Percentiles rank a stretch among this genome's conserved stretches.
phyloP scores from a whole-genome alignment of 1,140 invertebrate genomes.

The Phortica variegata region DNA sequence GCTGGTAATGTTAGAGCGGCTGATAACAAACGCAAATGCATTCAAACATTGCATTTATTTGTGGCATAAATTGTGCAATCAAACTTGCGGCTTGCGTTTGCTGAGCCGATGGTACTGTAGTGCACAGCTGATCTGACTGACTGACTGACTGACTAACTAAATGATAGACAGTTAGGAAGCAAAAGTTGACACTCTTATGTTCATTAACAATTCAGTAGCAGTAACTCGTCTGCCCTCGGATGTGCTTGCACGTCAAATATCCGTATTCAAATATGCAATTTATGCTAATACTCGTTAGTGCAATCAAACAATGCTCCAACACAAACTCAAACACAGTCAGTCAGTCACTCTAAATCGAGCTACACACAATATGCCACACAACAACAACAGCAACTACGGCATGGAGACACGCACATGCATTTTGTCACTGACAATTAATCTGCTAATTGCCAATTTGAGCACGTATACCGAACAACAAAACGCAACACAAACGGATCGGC shows the following conservation, averaged over 20 bases:
- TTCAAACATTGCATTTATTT: conserved; percentile 9
- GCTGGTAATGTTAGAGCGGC: conserved; percentile 13
- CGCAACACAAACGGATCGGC: conserved; percentile 23
- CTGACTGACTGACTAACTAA: not conserved
- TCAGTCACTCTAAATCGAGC: conserved; percentile 1
- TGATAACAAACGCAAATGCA: conserved; percentile 14
- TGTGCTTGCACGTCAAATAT: not conserved
- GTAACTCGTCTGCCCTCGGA: not conserved
- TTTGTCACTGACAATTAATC: conserved; percentile 53
- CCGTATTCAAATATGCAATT: conserved; percentile 26
- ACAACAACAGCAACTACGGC: conserved; percentile 10
- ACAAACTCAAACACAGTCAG: conserved; percentile 1
- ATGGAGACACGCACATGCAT: conserved; percentile 43
- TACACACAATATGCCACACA: conserved; percentile 24
- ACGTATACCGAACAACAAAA: conserved; percentile 46
- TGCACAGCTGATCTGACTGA: not conserved
- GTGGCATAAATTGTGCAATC: not conserved
- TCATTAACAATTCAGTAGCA: not conserved
- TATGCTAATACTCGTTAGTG: conserved; percentile 53
- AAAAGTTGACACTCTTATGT: conserved; percentile 19
- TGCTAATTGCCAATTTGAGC: conserved; percentile 54
- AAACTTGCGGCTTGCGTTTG: not conserved
- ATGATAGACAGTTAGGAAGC: not conserved
- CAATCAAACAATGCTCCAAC: conserved; percentile 41
- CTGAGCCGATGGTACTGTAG: not conserved